phyloP scores from a whole-genome alignment of 2,888 invertebrate species.

The Chaetogeoica ovagalla region DNA sequence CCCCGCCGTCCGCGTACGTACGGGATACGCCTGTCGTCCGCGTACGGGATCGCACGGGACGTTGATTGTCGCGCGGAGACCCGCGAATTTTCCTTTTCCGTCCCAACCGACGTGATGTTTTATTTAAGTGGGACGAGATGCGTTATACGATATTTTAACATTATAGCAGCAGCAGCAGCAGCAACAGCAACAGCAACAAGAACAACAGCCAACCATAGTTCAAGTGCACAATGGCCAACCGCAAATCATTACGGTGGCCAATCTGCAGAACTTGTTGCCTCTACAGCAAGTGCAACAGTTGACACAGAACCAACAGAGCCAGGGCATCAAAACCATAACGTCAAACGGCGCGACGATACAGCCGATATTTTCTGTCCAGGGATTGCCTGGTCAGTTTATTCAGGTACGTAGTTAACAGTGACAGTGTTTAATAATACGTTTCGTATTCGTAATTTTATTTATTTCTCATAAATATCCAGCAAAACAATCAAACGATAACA shows the following conservation, averaged over 20 bases:
- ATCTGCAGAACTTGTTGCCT: constrained; percentile 62
- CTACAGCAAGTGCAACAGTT: constrained; percentile 55
- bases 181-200: constrained; percentile 61
- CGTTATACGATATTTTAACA: too few relatives aligned
- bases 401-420: constrained; percentile 56
- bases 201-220: constrained; percentile 57
- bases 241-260: constrained; percentile 62
- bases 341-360: constrained; percentile 53
- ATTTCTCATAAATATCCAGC: constrained; percentile 57
- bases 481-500: constrained; percentile 86
- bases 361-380: constrained; percentile 60
- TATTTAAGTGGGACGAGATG: too few relatives aligned
- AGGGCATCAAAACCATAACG: constrained; percentile 55
- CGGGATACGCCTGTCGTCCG: too few relatives aligned
- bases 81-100: too few relatives aligned
- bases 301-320: constrained; percentile 52
- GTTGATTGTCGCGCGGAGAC: too few relatives aligned
- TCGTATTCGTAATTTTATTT: not conserved
- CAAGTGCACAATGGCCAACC: constrained; percentile 54
- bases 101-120: too few relatives aligned
- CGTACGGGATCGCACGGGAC: too few relatives aligned
- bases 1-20: too few relatives aligned
- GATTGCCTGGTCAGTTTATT: constrained; percentile 63
- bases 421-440: not conserved
- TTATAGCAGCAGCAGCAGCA: constrained; percentile 59